A percentile compares a stretch with the other conserved stretches of the same genome.
phyloP scores from a whole-genome alignment of 1,140 invertebrate species.

The Cydia strobilella region DNA sequence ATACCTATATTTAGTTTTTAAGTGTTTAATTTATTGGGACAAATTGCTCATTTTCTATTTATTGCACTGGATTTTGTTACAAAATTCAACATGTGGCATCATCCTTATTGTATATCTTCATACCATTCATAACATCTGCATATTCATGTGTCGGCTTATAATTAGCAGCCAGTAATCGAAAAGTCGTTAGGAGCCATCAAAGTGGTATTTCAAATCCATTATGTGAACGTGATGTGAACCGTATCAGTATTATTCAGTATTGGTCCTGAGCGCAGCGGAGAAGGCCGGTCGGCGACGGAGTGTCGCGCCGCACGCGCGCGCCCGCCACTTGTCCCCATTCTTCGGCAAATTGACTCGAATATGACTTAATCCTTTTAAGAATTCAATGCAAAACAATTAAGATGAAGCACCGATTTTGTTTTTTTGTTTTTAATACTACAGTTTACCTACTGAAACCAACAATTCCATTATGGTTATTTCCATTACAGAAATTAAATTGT shows the following conservation, averaged over 20 bases:
- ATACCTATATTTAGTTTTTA: no score
- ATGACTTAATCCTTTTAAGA: constrained; percentile 74
- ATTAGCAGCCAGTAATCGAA: constrained; percentile 41
- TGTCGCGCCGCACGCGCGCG: constrained; percentile 51
- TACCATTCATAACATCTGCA: neutral
- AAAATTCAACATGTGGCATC: no score
- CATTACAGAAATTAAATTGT: no score
- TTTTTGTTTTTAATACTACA: neutral
- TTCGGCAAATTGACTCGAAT: constrained; percentile 65
- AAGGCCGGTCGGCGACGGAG: constrained; percentile 50
- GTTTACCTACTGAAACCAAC: no score
- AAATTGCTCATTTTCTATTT: no score
- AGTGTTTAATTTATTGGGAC: no score
- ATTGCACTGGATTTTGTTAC: no score
- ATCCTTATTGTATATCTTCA: neutral
- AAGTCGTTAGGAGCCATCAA: constrained; percentile 38
- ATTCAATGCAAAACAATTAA: constrained; percentile 42
- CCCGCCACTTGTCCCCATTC: constrained; percentile 66
- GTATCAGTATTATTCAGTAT: constrained; percentile 3
- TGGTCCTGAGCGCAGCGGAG: neutral
- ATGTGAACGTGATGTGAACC: constrained; percentile 40
- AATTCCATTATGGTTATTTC: no score
- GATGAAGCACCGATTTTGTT: neutral
- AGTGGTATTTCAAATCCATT: constrained; percentile 45
- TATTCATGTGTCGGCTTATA: constrained; percentile 1